Percentiles rank a stretch among this genome's conserved stretches.
phyloP scores from a whole-genome alignment of 2,113 vertebrate species.

The Oncorhynchus tshawytscha region DNA sequence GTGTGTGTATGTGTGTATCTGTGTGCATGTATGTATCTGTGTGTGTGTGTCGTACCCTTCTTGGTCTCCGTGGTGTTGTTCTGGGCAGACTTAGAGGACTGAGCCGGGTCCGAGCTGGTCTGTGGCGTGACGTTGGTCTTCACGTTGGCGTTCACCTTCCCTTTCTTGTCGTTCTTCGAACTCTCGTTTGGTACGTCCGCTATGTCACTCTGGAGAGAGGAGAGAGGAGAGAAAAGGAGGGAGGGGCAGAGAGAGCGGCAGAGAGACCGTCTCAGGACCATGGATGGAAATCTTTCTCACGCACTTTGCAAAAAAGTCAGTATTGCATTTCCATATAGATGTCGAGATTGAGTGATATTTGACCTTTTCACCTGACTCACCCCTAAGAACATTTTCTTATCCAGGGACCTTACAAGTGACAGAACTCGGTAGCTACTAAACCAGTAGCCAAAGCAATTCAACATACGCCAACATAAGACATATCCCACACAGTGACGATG shows the following conservation, averaged over 20 bases:
- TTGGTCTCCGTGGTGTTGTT: slow-evolving; percentile 80
- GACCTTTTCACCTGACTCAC: neutral
- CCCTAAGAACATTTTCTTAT: neutral
- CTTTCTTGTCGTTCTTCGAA: slow-evolving; percentile 93
- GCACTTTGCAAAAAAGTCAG: neutral
- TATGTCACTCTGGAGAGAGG: slow-evolving; percentile 87
- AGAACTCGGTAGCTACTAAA: no score
- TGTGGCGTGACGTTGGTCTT: slow-evolving; percentile 90
- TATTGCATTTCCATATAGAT: neutral
- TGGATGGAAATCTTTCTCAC: neutral
- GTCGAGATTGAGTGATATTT: neutral
- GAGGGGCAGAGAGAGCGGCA: neutral
- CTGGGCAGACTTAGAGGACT: slow-evolving; percentile 73
- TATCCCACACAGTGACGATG: neutral
- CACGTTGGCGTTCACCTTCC: slow-evolving; percentile 83
- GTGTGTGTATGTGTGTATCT: neutral
- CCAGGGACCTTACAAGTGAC: no score
- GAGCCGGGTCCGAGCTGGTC: slow-evolving; percentile 87
- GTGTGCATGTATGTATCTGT: neutral
- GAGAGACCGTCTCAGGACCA: neutral
- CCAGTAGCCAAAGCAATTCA: no score
- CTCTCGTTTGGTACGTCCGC: slow-evolving; percentile 95
- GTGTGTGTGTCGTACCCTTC: slow-evolving; percentile 76
- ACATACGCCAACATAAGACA: no score
- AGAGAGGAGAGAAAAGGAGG: neutral